Evolutionary conservation across 2,888 invertebrate genomes (phyloP).

Genomic region (Neoascia interrupta): DNA sequence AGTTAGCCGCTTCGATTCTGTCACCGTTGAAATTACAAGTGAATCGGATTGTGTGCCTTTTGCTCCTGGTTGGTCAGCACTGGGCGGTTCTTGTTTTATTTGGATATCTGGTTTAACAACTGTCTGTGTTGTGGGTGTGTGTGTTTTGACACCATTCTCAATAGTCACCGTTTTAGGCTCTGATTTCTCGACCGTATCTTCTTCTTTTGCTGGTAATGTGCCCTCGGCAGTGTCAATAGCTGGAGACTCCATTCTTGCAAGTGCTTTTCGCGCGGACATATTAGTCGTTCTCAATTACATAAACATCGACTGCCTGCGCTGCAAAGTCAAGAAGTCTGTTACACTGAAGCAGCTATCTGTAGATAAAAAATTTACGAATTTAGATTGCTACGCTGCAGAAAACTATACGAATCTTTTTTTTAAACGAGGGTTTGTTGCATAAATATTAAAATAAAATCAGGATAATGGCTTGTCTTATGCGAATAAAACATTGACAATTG

Average conservation of each 20-base stretch:
- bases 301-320: neutral
- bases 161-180: neutral
- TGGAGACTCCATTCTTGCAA: constrained; percentile 53
- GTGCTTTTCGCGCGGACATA: constrained; percentile 59
- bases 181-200: neutral
- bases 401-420: too few species aligned
- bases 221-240: constrained; percentile 1
- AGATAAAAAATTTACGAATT: too few species aligned
- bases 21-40: neutral
- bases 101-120: neutral
- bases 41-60: neutral
- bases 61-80: constrained; percentile 10
- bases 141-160: constrained; percentile 35
- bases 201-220: neutral
- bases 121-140: neutral
- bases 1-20: constrained; percentile 32
- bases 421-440: too few species aligned
- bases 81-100: constrained; percentile 34
- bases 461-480: too few species aligned
- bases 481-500: too few species aligned
- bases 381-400: too few species aligned
- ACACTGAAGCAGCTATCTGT: too few species aligned
- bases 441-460: too few species aligned
- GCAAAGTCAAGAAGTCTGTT: neutral
- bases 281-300: neutral